Conservation (phyloP, 2,113 vertebrate genomes). For the Silurus meridionalis region DNA sequence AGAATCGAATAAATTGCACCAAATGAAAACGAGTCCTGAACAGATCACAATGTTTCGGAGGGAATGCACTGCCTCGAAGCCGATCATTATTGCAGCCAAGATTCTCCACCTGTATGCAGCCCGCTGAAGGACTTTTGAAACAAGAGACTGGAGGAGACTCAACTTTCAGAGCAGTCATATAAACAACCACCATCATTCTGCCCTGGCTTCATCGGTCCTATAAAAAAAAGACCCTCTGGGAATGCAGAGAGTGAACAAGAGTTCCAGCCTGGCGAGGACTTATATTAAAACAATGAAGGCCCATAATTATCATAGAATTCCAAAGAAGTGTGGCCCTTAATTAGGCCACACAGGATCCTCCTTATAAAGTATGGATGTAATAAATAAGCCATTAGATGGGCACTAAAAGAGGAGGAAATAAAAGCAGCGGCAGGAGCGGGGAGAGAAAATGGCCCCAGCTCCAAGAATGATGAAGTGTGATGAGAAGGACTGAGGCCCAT, state of each 20-base stretch:
- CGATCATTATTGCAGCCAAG: neutral
- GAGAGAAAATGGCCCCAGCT: slow-evolving; percentile 64
- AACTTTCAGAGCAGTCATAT: slow-evolving; percentile 60
- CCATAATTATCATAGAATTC: slow-evolving; percentile 77
- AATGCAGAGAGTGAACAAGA: slow-evolving; percentile 62
- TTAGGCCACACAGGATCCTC: slow-evolving; percentile 79
- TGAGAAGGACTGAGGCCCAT: slow-evolving; percentile 46
- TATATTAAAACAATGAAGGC: slow-evolving; percentile 81
- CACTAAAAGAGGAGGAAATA: slow-evolving; percentile 68
- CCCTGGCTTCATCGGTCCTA: slow-evolving; percentile 66
- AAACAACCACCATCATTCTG: slow-evolving; percentile 71
- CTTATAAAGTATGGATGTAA: slow-evolving; percentile 76
- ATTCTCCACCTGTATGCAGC: slow-evolving; percentile 10
- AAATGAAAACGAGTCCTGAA: neutral
- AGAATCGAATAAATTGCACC: neutral
- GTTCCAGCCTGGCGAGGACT: slow-evolving; percentile 70
- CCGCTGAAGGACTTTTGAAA: slow-evolving; percentile 52
- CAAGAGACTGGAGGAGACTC: slow-evolving; percentile 62
- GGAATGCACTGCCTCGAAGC: neutral
- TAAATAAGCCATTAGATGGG: slow-evolving; percentile 80
- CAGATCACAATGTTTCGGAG: neutral
- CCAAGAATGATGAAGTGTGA: slow-evolving; percentile 56
- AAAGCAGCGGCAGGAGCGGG: slow-evolving; percentile 63
- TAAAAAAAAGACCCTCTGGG: slow-evolving; percentile 60
- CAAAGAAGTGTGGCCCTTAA: slow-evolving; percentile 74